phyloP scores from a whole-genome alignment of 2,797 vertebrate genomes.

The Corythornis leucogaster region DNA sequence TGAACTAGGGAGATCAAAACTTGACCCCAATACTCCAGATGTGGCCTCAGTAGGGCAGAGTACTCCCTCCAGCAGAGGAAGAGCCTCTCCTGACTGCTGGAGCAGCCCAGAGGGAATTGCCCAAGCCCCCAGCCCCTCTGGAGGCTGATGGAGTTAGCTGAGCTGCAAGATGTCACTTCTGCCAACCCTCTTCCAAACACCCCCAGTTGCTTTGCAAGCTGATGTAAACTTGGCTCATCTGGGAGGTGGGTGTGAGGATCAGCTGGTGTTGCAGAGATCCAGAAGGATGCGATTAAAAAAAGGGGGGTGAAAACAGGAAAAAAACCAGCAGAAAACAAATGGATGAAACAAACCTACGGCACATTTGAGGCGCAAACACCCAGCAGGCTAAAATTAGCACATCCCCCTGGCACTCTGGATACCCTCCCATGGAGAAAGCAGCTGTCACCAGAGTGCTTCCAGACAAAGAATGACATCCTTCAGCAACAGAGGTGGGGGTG shows the following conservation, averaged over 20 bases:
- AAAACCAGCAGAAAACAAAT: neutral
- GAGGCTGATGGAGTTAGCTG: neutral
- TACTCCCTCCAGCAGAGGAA: too few relatives aligned
- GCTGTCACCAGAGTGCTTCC: neutral
- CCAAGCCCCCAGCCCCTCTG: neutral
- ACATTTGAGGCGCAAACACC: neutral
- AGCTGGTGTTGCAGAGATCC: neutral
- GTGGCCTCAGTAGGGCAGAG: neutral
- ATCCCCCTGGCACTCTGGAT: neutral
- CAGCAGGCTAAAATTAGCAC: neutral
- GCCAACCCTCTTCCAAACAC: neutral
- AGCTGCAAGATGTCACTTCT: neutral
- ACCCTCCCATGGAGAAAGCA: neutral
- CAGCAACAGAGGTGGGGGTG: neutral
- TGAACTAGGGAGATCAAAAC: neutral
- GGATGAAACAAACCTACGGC: neutral
- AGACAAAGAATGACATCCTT: neutral
- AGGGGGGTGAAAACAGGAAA: neutral
- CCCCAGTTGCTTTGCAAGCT: neutral
- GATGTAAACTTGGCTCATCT: neutral
- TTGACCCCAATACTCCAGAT: neutral
- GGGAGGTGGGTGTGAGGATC: neutral
- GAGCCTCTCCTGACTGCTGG: neutral
- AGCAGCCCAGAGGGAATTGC: accelerated
- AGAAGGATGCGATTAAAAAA: neutral